phyloP scores from a whole-genome alignment of 2,797 vertebrate species.

The Eulemur rubriventer region DNA sequence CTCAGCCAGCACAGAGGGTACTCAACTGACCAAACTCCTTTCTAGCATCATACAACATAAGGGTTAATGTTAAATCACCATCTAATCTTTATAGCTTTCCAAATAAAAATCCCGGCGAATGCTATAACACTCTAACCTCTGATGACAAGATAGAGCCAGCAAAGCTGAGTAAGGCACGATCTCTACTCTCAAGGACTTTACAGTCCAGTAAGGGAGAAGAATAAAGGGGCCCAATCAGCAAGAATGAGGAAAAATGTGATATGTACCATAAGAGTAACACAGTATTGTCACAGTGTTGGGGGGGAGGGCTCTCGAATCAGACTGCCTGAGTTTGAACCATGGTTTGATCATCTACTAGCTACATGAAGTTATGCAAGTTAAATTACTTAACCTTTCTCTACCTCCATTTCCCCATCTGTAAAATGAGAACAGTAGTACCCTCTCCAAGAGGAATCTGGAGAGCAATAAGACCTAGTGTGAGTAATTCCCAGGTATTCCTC shows the following conservation, averaged over 20 bases:
- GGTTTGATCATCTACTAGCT: not conserved
- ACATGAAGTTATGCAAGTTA: not conserved
- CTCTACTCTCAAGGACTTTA: not conserved
- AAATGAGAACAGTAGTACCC: not conserved
- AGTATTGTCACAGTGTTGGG: not conserved
- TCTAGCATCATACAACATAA: not conserved
- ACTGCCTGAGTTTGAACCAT: not conserved
- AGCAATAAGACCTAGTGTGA: not conserved
- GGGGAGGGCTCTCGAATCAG: not conserved
- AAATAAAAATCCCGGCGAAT: slow-evolving; percentile 11
- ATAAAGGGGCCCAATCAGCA: not conserved
- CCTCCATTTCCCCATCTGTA: not conserved
- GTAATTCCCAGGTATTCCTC: slow-evolving; percentile 1
- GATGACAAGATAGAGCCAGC: not conserved
- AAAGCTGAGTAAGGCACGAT: not conserved
- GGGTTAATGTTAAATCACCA: not conserved
- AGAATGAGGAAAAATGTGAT: not conserved
- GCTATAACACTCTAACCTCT: not conserved
- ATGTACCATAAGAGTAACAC: not conserved
- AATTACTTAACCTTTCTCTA: slow-evolving; percentile 8
- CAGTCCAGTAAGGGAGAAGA: not conserved
- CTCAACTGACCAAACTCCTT: slow-evolving; percentile 34
- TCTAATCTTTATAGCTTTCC: slow-evolving; percentile 23
- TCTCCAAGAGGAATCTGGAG: not conserved
- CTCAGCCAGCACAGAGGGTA: not conserved